Evolutionary conservation across 30 jellyfish, hydroid and myxozoan genomes (phyloP).

Genomic region (Rhopilema esculentum): DNA sequence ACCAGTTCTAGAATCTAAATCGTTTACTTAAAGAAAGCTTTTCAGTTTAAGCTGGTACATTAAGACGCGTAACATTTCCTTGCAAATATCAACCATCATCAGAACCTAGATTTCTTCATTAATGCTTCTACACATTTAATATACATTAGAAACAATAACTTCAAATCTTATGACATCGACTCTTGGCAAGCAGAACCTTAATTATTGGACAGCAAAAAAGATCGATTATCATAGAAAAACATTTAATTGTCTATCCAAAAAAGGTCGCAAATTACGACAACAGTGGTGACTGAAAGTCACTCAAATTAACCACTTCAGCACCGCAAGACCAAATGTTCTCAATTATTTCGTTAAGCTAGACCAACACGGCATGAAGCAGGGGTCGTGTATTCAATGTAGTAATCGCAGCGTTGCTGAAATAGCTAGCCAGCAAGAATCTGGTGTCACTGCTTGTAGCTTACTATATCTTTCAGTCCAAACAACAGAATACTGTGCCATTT

Average conservation of each 20-base stretch:
- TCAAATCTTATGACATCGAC: too few relatives aligned
- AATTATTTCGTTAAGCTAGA: not conserved
- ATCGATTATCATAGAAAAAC: not conserved
- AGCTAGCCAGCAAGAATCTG: not conserved
- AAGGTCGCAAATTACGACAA: not conserved
- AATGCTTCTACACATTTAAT: too few relatives aligned
- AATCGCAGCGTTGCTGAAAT: not conserved
- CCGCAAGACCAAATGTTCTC: not conserved
- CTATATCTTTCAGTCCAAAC: not conserved
- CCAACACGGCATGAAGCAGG: not conserved
- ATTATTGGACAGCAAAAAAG: not conserved
- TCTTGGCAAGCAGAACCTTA: too few relatives aligned
- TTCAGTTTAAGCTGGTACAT: too few relatives aligned
- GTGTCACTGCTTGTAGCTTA: not conserved
- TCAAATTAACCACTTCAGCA: not conserved
- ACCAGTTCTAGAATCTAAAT: too few relatives aligned
- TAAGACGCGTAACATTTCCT: too few relatives aligned
- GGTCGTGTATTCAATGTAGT: not conserved
- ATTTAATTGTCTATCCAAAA: too few relatives aligned
- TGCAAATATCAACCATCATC: too few relatives aligned
- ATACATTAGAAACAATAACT: too few relatives aligned
- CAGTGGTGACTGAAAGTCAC: not conserved
- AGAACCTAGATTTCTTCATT: too few relatives aligned
- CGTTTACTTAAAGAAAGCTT: too few relatives aligned
- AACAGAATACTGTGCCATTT: not conserved